Percentiles rank a stretch among this genome's conserved stretches.
Evolutionary conservation across 2,797 vertebrate species (phyloP).

Genomic region (Loris lydekkerianus): DNA sequence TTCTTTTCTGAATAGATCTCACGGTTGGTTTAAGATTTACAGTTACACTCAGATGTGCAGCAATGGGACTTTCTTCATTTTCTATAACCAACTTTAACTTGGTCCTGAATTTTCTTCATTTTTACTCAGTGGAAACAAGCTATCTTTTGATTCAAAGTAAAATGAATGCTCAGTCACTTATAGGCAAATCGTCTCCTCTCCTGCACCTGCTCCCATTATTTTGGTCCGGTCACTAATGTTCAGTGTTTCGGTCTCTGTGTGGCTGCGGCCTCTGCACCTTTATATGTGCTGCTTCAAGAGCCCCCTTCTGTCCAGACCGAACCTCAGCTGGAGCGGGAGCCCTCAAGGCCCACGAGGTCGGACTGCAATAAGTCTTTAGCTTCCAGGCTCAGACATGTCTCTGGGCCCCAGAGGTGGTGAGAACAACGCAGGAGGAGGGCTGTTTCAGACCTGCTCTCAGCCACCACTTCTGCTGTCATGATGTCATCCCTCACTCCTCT

Average conservation of each 20-base stretch:
- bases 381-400: background rate
- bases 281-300: background rate
- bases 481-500: background rate
- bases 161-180: background rate
- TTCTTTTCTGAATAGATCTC: constrained; percentile 57
- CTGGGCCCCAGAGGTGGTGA: too few species aligned
- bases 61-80: constrained; percentile 60
- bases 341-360: background rate
- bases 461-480: background rate
- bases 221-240: background rate
- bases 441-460: background rate
- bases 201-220: too few species aligned
- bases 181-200: background rate
- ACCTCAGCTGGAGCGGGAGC: background rate
- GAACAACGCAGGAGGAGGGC: background rate
- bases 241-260: background rate
- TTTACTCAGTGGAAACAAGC: constrained; percentile 52
- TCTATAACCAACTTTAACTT: constrained; percentile 21
- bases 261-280: too few species aligned
- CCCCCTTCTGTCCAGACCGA: background rate
- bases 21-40: constrained; percentile 51
- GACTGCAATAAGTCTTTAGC: background rate
- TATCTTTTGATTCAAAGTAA: background rate
- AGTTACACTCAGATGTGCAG: background rate
- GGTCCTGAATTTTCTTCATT: background rate